Base-by-base conservation (phyloP, 1,140 invertebrate genomes). In the Myzus persicae region DNA sequence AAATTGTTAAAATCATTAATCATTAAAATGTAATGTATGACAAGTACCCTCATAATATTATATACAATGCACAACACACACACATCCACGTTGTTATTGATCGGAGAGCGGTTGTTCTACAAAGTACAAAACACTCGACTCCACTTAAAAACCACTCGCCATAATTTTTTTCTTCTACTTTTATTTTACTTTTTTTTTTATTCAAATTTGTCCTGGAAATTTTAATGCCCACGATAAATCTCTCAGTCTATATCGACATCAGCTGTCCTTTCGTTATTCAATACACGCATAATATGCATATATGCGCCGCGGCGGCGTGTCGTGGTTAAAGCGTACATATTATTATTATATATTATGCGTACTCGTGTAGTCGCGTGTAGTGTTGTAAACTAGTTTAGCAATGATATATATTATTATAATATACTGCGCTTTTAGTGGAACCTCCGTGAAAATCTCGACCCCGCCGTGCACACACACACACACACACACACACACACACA, bases 151-250 rank as follows among this genome's bases (percentile, higher is more conserved):
- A 91, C 90, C 54, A 91, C 90, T 91, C 22, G 48, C 42, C 36
- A n/a, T 46, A 20, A 46, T 31, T 46, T 88, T 44, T 46, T 44
- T 46, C 38, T 40, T 26, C 24, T 36, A n/a, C 48, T 36, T 51
- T 38, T 36, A 51, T 51, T 51, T 22, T 7, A 22, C 5, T 51
- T 18, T 51, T 90, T 46, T 24, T 90, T 42, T 76, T 81, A 91
- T 91, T 81, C 90, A 81, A 91, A 91, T 89, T 76, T 31, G 59
- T 91, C 22, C 40, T 91, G 42, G 90, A 91, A 91, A 76, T 76
- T 42, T 81, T 91, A 91, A 91, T 91, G 90, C 31, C 90, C 54
- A 42, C 36, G 44, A 76, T 91, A 76, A 91, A 91, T 91, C 90
- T 91, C 44, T 91, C 90, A 8, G 42, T 91, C 59, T n/a, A n/a